These are phyloP conservation scores for Peromyscus leucopus DNA, from an alignment of 2,113 vertebrate genomes.

Conservation along the genomic window DNA sequence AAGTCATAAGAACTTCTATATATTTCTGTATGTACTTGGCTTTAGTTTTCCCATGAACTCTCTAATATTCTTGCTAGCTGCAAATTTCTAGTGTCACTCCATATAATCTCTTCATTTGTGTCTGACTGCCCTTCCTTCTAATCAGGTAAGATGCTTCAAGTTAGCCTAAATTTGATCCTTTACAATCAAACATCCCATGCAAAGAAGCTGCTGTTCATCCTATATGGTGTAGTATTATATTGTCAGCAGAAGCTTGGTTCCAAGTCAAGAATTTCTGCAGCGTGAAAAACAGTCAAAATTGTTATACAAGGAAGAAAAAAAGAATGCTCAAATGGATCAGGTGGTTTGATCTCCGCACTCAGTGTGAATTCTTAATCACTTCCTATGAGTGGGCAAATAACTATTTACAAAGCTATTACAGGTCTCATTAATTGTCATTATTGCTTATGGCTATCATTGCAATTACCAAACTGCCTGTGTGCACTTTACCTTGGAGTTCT, in stretches of 20 bases:
- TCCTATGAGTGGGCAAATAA: constrained; percentile 63
- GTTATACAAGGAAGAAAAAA: background rate
- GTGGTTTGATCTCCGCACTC: background rate
- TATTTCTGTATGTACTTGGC: background rate
- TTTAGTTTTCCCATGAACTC: background rate
- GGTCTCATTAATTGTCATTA: constrained; percentile 80
- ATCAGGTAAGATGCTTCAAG: background rate
- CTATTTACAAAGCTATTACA: constrained; percentile 76
- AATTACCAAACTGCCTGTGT: constrained; percentile 68
- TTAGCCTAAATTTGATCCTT: background rate
- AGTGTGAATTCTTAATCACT: constrained; percentile 57
- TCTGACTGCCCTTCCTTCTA: background rate
- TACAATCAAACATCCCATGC: background rate
- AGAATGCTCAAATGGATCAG: background rate
- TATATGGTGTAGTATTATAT: background rate
- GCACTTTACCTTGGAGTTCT: constrained; percentile 57
- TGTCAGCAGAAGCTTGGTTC: background rate
- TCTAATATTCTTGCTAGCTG: background rate
- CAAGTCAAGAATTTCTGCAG: background rate
- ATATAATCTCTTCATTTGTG: background rate
- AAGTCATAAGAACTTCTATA: background rate
- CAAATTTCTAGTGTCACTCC: background rate
- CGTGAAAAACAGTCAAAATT: background rate
- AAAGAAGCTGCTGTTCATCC: background rate
- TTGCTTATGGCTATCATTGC: constrained; percentile 67